Base-by-base conservation (phyloP, 2,113 vertebrate genomes). In the Dunckerocampus dactyliophorus region DNA sequence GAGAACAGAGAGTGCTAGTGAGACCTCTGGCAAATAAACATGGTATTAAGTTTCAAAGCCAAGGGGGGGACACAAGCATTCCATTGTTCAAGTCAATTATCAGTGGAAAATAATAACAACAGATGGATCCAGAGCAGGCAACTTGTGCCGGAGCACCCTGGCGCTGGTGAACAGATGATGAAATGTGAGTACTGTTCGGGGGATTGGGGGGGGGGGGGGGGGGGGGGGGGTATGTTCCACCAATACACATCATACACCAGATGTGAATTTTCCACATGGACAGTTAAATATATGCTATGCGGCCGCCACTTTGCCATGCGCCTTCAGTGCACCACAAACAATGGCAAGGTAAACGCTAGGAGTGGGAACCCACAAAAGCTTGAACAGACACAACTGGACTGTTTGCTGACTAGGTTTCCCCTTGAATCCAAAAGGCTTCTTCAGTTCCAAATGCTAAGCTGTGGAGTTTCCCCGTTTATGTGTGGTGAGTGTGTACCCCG, bases 81-180 rank as follows among this genome's bases (percentile, higher is more conserved):
- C 94, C 95, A 95, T 96, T 98, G 96, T 97, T 95, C 92, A 88
- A 91, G 92, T 94, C 95, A 99, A 98, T 98, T 97, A 98, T 98
- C 94, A 94, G 94, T 91, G 89, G 93, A 95, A 98, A 98, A 96
- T 96, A 98, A 98, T 94, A 99, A 99, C 95, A 97, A 93, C 95
- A 99, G 95, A 98, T 97, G 95, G 95, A 94, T 93, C 92, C 89
- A 93, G 93, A 95, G 89, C 92, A 90, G 93, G 92, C 95, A 91
- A 94, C 92, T 94, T 93, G 93, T 92, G 93, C 68, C 87, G 89
- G 90, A 92, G 92, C 88, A 87, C 92, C 93, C 89, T 89, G 91
- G 92, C 85, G 91, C 91, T 86, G 92, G 84, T 87, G 92, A 95
- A 91, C 95, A 98, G 92, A 95, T 95, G 94, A 96, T 94, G 94